Base-by-base conservation (phyloP, 2,797 vertebrate species). In the Notoglanidium macrostoma region DNA sequence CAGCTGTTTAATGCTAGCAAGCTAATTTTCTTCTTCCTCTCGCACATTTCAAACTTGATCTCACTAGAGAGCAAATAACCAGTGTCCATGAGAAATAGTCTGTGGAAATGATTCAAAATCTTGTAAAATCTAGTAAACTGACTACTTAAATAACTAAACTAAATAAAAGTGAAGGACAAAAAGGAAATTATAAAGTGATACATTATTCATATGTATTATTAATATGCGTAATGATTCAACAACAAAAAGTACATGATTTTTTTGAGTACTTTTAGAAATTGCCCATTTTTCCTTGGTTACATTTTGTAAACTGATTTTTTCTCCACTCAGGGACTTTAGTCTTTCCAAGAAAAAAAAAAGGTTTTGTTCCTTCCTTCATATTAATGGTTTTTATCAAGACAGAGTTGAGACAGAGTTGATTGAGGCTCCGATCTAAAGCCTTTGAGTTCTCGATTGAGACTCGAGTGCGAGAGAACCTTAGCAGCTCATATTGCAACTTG, bases 1-100 rank as follows among this genome's bases (percentile, higher is more conserved):
- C 63, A 68, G 81, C 80, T 82, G 26, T 49, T 65, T 65, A 82
- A 82, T 82, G 80, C 80, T 51, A 68, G 40, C 44, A 67, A 32
- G 32, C 81, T 32, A 1, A 81, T 63, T 65, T 46, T 82, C 44
- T 65, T 63, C 8, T 12, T 83, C 35, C 55, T 79, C 32, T 44
- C 35, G 40, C 57, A 61, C 57, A 26, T 65, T 82, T 65, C 7
- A 82, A 65, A 63, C 26, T 46, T 67, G 9, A 51, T 26, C 10
- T 65, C n/a, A 46, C 6, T 49, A 54, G 23, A 67, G 15, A 51
- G n/a, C 29, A 67, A 19, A 51, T 67, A 67, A 83, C 26, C 11
- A 51, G 44, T 82, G 44, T 82, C 59, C 80, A 29, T 82, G 7
- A 21, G 2, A 19, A 81, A 65, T 40, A 40, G 40, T 40, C 40